Evolutionary conservation across 2,888 invertebrate species (phyloP), one percentile per base, ranked within the genome.

Genomic region (Pandemis corylana): DNA sequence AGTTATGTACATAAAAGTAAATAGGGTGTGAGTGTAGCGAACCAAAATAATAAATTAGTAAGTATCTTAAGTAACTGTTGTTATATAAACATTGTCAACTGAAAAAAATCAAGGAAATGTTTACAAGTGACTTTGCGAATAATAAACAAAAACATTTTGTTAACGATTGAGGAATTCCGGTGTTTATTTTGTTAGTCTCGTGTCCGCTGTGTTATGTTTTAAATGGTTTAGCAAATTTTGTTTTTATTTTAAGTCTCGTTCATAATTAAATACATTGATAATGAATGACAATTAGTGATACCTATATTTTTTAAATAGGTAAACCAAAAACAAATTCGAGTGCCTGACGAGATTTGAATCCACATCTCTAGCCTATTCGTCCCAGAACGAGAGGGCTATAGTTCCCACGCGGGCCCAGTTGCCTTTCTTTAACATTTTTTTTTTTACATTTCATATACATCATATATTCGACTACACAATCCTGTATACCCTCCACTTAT

Each of bases 121-220:
- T 68, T 68, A 64, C 49, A 44, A 3, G 42, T 62, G 10, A 61
- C 7, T 64, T 28, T 36, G 15, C 59, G 53, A 51, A 49, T 41
- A 6, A 44, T 46, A 68, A 68, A 73, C 63, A 70, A 69, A 72
- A 66, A 72, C 41, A 62, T 67, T 69, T 67, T 41, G 63, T 59
- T 77, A 76, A 70, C 65, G 69, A 46, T 49, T 51, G 20, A 75
- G 78, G 79, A 80, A 80, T 80, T 80, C 79, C 80, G 76, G 76
- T 77, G 74, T 75, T 70, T 62, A 68, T 68, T 76, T 75, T 75
- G 70, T 75, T 71, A 42, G 42, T 51, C 36, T 10, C 64, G 44
- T 64, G 56, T 64, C 13, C 64, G 12, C 56, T 49, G 41, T 56
- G 63, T 20, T 51, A 68, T 67, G 63, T 53, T 51, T 13, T 15